phyloP scores from a whole-genome alignment of 37 sponge, comb jelly and placozoan species.

The Mnemiopsis leidyi region DNA sequence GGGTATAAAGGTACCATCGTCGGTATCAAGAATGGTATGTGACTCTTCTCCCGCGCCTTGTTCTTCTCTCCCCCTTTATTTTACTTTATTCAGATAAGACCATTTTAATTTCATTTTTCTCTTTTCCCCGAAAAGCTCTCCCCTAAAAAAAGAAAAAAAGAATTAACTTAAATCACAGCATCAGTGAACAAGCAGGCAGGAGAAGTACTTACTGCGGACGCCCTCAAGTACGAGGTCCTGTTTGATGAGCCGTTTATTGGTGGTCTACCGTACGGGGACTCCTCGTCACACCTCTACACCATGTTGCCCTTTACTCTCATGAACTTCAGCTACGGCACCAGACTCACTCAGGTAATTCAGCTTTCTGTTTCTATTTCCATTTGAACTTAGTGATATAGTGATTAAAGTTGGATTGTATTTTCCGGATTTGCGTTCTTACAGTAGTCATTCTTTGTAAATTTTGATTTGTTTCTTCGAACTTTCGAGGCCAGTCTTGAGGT shows the following conservation, averaged over 20 bases:
- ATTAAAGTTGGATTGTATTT: too few species aligned
- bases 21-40: constrained; percentile 76
- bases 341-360: constrained; percentile 41
- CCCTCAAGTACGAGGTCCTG: constrained; percentile 74
- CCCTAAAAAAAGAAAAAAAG: too few species aligned
- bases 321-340: constrained; percentile 78
- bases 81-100: too few species aligned
- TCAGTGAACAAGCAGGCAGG: too few species aligned
- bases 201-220: background rate
- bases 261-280: constrained; percentile 66
- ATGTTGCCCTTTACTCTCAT: constrained; percentile 77
- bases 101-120: too few species aligned
- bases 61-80: too few species aligned
- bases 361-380: background rate
- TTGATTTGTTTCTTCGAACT: too few species aligned
- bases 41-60: background rate
- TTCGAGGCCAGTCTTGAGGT: too few species aligned
- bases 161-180: too few species aligned
- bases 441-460: too few species aligned
- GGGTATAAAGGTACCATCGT: constrained; percentile 85
- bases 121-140: background rate
- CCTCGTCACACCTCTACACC: constrained; percentile 66
- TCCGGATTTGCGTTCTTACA: too few species aligned
- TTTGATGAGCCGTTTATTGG: constrained; percentile 93
- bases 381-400: too few species aligned